Conservation (phyloP, 1,140 invertebrate genomes). For the Gonatopus flavifemur region DNA sequence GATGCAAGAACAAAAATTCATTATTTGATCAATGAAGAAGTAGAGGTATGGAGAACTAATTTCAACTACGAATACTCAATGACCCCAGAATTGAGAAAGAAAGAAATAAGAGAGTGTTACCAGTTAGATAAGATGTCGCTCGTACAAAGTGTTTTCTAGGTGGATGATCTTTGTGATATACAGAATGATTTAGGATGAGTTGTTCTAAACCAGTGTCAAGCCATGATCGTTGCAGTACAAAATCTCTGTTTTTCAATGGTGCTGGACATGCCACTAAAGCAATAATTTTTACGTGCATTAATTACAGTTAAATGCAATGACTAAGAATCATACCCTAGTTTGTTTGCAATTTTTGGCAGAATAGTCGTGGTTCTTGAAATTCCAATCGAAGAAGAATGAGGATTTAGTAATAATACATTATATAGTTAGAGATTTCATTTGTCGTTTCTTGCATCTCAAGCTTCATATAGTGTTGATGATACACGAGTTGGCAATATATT, state of each 20-base stretch:
- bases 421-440: no score
- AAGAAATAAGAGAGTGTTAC: conserved; percentile 33
- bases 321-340: no score
- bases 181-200: conserved; percentile 87
- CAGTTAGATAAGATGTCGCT: conserved; percentile 62
- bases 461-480: no score
- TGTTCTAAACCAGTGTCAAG: conserved; percentile 81
- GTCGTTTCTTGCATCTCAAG: no score
- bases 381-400: no score
- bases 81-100: background rate
- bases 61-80: background rate
- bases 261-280: conserved; percentile 80
- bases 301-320: no score
- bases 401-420: no score
- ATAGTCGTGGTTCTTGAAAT: no score
- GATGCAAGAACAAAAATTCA: conserved; percentile 14
- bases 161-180: conserved; percentile 82
- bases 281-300: no score
- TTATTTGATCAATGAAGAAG: conserved; percentile 23
- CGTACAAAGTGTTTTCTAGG: conserved; percentile 80
- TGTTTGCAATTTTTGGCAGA: no score
- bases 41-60: background rate
- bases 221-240: conserved; percentile 89
- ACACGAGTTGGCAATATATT: no score
- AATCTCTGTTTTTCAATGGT: conserved; percentile 87